phyloP scores from a whole-genome alignment of 1,140 invertebrate species.

The Leptestheria dahalacensis region DNA sequence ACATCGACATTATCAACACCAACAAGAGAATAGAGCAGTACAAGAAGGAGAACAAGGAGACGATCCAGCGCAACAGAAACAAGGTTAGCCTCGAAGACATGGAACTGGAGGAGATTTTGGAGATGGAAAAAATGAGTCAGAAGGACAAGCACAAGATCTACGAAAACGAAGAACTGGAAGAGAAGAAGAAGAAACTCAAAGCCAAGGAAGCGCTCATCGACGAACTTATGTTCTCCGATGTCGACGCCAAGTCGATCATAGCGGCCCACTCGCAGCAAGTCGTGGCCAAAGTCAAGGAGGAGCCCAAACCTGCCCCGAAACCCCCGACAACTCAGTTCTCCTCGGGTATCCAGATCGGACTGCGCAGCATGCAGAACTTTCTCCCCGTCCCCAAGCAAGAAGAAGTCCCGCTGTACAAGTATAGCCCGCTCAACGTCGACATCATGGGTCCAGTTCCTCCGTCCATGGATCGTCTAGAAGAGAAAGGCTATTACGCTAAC shows the following conservation, averaged over 20 bases:
- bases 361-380: constrained; percentile 33
- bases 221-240: constrained; percentile 82
- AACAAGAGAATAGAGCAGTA: constrained; percentile 87
- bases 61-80: constrained; percentile 70
- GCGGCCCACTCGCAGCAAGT: constrained; percentile 53
- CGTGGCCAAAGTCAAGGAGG: constrained; percentile 25
- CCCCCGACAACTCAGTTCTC: constrained; percentile 49
- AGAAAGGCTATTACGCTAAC: constrained; percentile 56
- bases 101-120: constrained; percentile 73
- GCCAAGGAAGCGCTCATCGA: constrained; percentile 83
- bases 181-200: constrained; percentile 63
- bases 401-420: constrained; percentile 55
- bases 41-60: constrained; percentile 81
- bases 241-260: constrained; percentile 72
- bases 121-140: constrained; percentile 55
- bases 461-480: constrained; percentile 30
- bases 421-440: constrained; percentile 40
- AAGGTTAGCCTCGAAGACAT: constrained; percentile 37
- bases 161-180: constrained; percentile 34
- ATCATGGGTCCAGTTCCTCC: constrained; percentile 59
- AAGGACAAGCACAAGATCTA: constrained; percentile 40
- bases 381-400: constrained; percentile 52
- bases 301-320: constrained; percentile 9
- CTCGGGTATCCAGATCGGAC: constrained; percentile 58
- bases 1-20: constrained; percentile 76